Conservation (phyloP, 2,888 invertebrate genomes). For the Stenurella melanura region DNA sequence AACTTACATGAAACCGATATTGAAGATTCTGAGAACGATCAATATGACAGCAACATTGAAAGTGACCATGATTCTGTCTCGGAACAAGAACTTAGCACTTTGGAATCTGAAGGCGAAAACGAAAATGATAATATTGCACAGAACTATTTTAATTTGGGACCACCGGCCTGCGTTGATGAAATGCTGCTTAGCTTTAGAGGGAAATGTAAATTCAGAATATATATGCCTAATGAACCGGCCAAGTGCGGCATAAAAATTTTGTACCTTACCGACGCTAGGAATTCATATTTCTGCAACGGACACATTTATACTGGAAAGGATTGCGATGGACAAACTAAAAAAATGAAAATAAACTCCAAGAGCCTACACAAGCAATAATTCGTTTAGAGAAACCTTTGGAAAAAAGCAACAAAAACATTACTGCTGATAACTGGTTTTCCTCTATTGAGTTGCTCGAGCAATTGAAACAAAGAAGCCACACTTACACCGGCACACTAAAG, state of each 20-base stretch:
- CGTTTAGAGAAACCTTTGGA: background rate
- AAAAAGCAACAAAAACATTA: too few species aligned
- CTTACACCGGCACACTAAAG: background rate
- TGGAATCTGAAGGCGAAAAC: conserved; percentile 9
- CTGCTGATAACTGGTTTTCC: too few species aligned
- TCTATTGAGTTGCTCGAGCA: too few species aligned
- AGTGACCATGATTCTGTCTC: conserved; percentile 22
- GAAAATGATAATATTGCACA: background rate
- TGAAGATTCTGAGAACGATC: conserved; percentile 23
- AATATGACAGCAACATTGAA: conserved; percentile 18
- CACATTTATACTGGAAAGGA: conserved; percentile 5
- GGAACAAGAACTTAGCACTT: conserved; percentile 21
- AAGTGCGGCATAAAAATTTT: conserved; percentile 62
- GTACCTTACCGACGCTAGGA: conserved; percentile 56
- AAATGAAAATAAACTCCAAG: background rate
- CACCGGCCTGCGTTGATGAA: too few species aligned
- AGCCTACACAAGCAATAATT: too few species aligned
- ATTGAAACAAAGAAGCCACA: too few species aligned
- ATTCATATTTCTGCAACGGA: conserved; percentile 18
- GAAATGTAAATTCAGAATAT: too few species aligned
- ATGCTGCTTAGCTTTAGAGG: conserved; percentile 52
- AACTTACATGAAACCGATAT: too few species aligned
- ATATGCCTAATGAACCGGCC: conserved; percentile 63
- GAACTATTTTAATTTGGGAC: too few species aligned
- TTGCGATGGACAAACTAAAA: background rate